These are phyloP conservation scores for Branchinecta sandiegonensis DNA, from an alignment of 2,888 invertebrate genomes.

Conservation along the genomic window DNA sequence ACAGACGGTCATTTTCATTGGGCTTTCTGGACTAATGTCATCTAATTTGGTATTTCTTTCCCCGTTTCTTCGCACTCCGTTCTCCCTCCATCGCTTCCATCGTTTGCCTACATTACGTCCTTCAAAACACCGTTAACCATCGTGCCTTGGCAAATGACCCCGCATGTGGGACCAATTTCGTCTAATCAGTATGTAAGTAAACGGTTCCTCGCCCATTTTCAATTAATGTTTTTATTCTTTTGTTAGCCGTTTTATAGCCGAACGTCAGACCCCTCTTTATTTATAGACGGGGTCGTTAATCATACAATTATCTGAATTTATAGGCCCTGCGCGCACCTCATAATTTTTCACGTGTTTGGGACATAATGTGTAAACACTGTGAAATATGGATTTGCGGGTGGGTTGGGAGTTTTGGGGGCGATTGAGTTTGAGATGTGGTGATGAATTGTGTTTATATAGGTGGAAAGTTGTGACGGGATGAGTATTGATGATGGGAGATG, in stretches of 20 bases:
- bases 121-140: no score
- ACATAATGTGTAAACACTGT: constrained; percentile 14
- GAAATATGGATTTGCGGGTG: not conserved
- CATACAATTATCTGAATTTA: constrained; percentile 4
- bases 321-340: not conserved
- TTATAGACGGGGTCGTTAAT: not conserved
- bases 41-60: no score
- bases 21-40: no score
- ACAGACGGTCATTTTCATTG: no score
- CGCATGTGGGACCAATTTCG: not conserved
- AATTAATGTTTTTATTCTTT: constrained; percentile 7
- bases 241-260: constrained; percentile 15
- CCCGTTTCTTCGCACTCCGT: no score
- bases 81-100: no score
- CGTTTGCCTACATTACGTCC: no score
- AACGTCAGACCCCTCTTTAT: not conserved
- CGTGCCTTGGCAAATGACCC: no score
- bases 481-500: constrained; percentile 9
- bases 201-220: constrained; percentile 5
- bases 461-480: constrained; percentile 15
- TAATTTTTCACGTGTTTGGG: not conserved
- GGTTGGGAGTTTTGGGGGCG: not conserved
- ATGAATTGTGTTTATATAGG: not conserved
- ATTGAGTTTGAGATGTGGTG: not conserved
- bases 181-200: constrained; percentile 15